Evolutionary conservation across 1,140 invertebrate species (phyloP).

Genomic region (Euglossa dilemma): DNA sequence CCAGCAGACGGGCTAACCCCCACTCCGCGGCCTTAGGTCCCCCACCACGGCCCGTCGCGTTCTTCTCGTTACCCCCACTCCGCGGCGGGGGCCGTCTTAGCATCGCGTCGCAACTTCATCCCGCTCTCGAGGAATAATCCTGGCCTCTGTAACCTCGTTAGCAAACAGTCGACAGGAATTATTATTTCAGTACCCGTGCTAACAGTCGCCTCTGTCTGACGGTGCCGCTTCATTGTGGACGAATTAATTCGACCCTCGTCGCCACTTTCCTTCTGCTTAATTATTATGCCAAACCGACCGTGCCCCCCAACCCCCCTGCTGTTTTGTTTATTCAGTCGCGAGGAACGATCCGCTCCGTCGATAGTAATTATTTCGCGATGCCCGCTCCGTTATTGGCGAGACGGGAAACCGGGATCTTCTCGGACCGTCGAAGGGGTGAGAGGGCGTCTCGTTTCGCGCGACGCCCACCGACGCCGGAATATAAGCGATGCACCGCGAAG

Average conservation of each 20-base stretch:
- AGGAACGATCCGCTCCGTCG: conserved; percentile 17
- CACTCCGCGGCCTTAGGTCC: background rate
- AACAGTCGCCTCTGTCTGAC: conserved; percentile 55
- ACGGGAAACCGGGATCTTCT: background rate
- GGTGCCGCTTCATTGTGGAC: conserved; percentile 57
- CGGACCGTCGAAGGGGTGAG: background rate
- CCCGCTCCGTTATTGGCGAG: background rate
- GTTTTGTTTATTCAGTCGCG: conserved; percentile 50
- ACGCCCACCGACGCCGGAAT: background rate
- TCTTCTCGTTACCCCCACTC: conserved; percentile 13
- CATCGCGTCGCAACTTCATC: conserved; percentile 14
- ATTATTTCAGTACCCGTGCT: conserved; percentile 69
- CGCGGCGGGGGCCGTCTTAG: conserved; percentile 21
- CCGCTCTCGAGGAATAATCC: conserved; percentile 57
- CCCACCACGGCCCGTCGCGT: background rate
- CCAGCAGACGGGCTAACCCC: background rate
- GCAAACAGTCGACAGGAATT: conserved; percentile 71
- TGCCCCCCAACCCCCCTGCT: background rate
- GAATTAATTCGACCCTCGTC: conserved; percentile 68
- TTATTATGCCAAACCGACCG: conserved; percentile 62
- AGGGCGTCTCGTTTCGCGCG: background rate
- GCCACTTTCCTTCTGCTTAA: conserved; percentile 57
- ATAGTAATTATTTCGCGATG: conserved; percentile 48
- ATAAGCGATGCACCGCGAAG: background rate
- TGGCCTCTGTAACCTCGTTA: conserved; percentile 67